phyloP scores from a whole-genome alignment of 2,797 vertebrate species.

The Sardinella longiceps region DNA sequence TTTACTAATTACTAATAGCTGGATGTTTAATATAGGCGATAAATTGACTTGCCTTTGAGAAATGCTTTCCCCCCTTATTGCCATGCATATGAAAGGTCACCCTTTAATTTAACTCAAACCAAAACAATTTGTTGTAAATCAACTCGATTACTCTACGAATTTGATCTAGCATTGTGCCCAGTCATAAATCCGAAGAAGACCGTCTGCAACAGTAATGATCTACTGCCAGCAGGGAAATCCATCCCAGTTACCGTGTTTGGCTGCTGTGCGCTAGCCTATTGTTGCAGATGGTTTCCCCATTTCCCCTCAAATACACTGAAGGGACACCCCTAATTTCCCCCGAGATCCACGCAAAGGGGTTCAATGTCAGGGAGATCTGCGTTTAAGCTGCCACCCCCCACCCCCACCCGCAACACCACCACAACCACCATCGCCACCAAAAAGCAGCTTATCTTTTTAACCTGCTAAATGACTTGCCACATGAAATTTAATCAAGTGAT shows the following conservation, averaged over 20 bases:
- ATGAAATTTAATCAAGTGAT: slow-evolving; percentile 10
- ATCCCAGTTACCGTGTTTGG: not conserved
- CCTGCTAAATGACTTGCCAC: not conserved
- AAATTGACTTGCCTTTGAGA: not conserved
- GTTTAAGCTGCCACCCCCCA: not conserved
- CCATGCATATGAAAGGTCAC: no score
- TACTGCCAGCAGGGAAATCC: not conserved
- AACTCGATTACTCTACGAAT: not conserved
- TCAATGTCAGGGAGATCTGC: not conserved
- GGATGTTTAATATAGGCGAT: no score
- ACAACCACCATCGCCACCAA: no score
- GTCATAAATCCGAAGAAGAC: not conserved
- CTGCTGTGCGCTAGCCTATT: no score
- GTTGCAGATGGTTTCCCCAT: no score
- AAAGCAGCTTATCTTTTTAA: slow-evolving; percentile 12
- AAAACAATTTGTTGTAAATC: not conserved
- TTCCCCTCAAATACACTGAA: no score
- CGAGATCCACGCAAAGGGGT: not conserved
- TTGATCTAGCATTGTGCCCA: not conserved
- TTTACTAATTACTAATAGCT: no score
- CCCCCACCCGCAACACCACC: no score
- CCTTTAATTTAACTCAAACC: not conserved
- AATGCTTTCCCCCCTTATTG: not conserved
- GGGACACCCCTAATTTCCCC: not conserved
- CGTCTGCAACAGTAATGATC: not conserved